phyloP scores from a whole-genome alignment of 2,888 invertebrate species.

The Ommatoiulus sabulosus region DNA sequence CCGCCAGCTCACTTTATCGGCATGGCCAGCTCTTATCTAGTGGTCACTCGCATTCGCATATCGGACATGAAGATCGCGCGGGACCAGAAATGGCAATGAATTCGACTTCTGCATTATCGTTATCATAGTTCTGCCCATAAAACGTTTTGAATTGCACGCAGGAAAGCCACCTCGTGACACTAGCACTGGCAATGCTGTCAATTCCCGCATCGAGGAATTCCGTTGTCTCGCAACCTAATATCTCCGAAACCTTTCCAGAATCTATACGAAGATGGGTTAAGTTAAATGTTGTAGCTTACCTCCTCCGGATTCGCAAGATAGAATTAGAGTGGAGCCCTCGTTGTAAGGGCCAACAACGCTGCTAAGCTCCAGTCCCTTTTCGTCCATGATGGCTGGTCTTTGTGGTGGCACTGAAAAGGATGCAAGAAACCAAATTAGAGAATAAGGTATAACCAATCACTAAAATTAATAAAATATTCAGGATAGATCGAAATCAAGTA shows the following conservation, averaged over 20 bases:
- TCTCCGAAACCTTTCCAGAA: background rate
- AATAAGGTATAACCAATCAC: no score
- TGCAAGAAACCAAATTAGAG: no score
- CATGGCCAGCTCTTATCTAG: background rate
- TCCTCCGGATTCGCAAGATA: conserved; percentile 86
- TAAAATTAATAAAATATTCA: no score
- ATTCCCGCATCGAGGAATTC: no score
- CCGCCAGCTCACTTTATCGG: background rate
- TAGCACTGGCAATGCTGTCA: no score
- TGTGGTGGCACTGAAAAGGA: conserved; percentile 82
- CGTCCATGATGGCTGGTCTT: conserved; percentile 84
- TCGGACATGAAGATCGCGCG: background rate
- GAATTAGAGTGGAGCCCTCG: conserved; percentile 83
- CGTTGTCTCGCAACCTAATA: no score
- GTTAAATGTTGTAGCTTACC: conserved; percentile 73
- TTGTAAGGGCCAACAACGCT: conserved; percentile 78
- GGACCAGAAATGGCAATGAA: conserved; percentile 15
- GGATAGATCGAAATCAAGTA: no score
- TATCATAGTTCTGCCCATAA: background rate
- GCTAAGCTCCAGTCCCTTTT: conserved; percentile 82
- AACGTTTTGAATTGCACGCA: background rate
- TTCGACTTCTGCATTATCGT: background rate
- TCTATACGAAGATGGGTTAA: conserved; percentile 6
- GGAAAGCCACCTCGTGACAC: background rate
- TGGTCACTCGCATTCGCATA: background rate